Evolutionary conservation across 2,888 invertebrate species (phyloP).

Genomic region (Resseliella maxima): DNA sequence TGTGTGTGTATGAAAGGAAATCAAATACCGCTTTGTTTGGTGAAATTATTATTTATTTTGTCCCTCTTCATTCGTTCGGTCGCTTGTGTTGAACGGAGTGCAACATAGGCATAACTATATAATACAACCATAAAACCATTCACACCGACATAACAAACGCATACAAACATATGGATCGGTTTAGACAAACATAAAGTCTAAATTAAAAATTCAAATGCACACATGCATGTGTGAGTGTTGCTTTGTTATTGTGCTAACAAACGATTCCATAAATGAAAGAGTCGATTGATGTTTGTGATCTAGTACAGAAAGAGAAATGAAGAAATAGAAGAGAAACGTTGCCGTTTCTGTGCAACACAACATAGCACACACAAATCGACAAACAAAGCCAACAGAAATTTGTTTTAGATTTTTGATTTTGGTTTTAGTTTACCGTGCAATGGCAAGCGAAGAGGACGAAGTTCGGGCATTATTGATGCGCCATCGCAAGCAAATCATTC

Average conservation of each 20-base stretch:
- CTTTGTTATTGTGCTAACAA: constrained; percentile 46
- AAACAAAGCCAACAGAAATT: constrained; percentile 11
- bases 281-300: constrained; percentile 35
- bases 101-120: neutral
- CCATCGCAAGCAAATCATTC: constrained; percentile 73
- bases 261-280: constrained; percentile 27
- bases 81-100: neutral
- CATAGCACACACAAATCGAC: neutral
- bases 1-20: constrained; percentile 8
- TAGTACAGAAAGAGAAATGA: neutral
- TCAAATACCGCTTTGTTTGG: constrained; percentile 48
- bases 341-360: constrained; percentile 11
- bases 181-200: neutral
- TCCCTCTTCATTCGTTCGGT: neutral
- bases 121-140: neutral
- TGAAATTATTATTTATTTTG: constrained; percentile 54
- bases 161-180: neutral
- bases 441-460: constrained; percentile 65
- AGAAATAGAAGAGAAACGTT: neutral
- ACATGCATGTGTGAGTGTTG: constrained; percentile 45
- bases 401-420: constrained; percentile 46
- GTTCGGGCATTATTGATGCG: constrained; percentile 74
- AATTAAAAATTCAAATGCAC: constrained; percentile 30
- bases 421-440: constrained; percentile 49
- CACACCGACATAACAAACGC: neutral